Percentiles rank a stretch among this genome's conserved stretches.
These are phyloP conservation scores for Bombycilla garrulus DNA, from an alignment of 2,113 vertebrate species.

Conservation along the genomic window DNA sequence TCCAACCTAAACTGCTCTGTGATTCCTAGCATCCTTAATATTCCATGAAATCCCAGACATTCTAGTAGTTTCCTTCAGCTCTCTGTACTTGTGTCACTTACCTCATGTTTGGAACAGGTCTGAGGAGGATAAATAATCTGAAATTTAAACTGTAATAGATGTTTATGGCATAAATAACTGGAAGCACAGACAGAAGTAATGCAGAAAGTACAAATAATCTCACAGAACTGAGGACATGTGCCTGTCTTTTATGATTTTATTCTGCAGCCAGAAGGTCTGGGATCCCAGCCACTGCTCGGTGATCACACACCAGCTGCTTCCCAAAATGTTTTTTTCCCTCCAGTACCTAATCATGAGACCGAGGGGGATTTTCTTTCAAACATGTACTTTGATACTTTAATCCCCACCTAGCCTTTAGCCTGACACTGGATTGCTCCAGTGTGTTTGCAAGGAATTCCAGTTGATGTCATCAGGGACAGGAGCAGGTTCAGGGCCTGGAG, in stretches of 20 bases:
- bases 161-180: not conserved
- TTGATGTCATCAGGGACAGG: fast-evolving
- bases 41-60: not conserved
- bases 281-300: not conserved
- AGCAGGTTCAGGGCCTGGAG: too few relatives aligned
- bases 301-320: not conserved
- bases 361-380: not conserved
- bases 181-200: not conserved
- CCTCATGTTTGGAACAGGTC: not conserved
- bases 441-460: not conserved
- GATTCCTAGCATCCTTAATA: not conserved
- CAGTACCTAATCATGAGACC: not conserved
- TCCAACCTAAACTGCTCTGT: not conserved
- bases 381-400: not conserved
- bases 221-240: fast-evolving
- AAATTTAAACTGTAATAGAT: not conserved
- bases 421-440: not conserved
- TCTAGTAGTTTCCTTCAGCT: not conserved
- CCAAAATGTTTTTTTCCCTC: not conserved
- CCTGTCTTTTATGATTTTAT: not conserved
- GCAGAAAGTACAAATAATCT: not conserved
- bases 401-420: not conserved
- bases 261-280: not conserved
- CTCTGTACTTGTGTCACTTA: not conserved
- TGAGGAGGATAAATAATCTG: not conserved